Percentiles rank a stretch among this genome's conserved stretches.
Conservation (phyloP, 1,140 invertebrate species). For the Mercenaria mercenaria region DNA sequence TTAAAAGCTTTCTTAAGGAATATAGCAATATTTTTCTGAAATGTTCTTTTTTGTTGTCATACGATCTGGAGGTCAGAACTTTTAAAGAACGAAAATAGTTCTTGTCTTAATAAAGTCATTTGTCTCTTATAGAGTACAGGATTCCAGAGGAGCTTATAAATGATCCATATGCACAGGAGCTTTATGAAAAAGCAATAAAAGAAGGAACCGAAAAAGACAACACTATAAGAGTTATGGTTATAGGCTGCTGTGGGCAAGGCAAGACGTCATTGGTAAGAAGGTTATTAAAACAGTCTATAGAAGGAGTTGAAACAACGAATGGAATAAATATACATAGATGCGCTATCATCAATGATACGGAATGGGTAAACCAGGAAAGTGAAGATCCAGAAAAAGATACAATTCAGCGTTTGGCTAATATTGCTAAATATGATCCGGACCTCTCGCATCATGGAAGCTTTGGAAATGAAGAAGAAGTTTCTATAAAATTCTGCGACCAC, state of each 20-base stretch:
- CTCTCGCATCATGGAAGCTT: too few species aligned
- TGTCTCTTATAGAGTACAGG: not conserved
- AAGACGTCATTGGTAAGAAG: not conserved
- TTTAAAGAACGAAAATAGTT: too few species aligned
- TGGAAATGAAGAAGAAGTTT: too few species aligned
- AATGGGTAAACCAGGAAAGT: not conserved
- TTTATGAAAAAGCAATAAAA: not conserved
- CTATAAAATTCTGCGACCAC: too few species aligned
- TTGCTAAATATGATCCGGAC: not conserved
- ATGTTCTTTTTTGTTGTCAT: too few species aligned
- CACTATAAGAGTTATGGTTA: not conserved
- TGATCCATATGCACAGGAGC: not conserved
- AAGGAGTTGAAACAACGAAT: not conserved
- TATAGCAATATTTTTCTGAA: too few species aligned
- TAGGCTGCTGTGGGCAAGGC: not conserved
- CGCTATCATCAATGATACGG: not conserved
- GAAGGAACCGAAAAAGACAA: not conserved
- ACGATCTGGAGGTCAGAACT: too few species aligned
- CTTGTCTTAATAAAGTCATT: too few species aligned
- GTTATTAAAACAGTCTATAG: not conserved
- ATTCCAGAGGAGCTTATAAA: not conserved
- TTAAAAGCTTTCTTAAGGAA: too few species aligned
- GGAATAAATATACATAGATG: not conserved
- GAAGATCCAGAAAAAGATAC: not conserved
- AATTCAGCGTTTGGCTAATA: not conserved